Conservation (phyloP, 2,888 invertebrate species). For the Apamea sordens region DNA sequence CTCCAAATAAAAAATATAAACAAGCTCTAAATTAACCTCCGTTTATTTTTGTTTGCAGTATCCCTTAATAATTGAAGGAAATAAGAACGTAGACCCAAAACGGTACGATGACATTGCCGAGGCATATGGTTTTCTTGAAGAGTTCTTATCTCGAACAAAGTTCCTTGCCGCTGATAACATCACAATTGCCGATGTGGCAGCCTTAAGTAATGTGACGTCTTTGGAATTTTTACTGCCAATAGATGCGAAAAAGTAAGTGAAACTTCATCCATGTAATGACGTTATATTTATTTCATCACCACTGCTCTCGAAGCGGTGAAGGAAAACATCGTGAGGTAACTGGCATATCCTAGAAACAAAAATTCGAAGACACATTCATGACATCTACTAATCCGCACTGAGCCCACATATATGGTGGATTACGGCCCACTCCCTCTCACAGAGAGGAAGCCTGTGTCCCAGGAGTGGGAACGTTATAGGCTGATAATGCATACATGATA, state of each 20-base stretch:
- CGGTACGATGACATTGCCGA: constrained; percentile 32
- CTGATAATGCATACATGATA: too few relatives aligned
- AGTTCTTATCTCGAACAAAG: constrained; percentile 29
- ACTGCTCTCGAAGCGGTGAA: too few relatives aligned
- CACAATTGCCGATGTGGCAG: constrained; percentile 44
- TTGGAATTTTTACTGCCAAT: constrained; percentile 24
- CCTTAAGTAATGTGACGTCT: constrained; percentile 10
- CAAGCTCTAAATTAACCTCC: too few relatives aligned
- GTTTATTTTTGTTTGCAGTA: constrained; percentile 15
- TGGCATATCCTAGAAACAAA: too few relatives aligned
- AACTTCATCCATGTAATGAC: background rate
- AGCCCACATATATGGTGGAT: too few relatives aligned
- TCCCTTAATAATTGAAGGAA: constrained; percentile 18
- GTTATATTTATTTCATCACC: background rate
- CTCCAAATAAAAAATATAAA: too few relatives aligned
- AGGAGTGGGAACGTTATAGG: too few relatives aligned
- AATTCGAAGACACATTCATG: too few relatives aligned
- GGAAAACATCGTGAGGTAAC: too few relatives aligned
- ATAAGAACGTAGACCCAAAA: constrained; percentile 18
- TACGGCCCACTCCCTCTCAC: too few relatives aligned
- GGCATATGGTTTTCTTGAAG: constrained; percentile 42
- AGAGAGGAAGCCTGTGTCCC: too few relatives aligned
- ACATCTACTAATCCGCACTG: too few relatives aligned
- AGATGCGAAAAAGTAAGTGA: constrained; percentile 45
- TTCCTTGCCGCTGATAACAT: constrained; percentile 38